Evolutionary conservation across 2,797 vertebrate genomes (phyloP).

Genomic region (Somateria mollissima): DNA sequence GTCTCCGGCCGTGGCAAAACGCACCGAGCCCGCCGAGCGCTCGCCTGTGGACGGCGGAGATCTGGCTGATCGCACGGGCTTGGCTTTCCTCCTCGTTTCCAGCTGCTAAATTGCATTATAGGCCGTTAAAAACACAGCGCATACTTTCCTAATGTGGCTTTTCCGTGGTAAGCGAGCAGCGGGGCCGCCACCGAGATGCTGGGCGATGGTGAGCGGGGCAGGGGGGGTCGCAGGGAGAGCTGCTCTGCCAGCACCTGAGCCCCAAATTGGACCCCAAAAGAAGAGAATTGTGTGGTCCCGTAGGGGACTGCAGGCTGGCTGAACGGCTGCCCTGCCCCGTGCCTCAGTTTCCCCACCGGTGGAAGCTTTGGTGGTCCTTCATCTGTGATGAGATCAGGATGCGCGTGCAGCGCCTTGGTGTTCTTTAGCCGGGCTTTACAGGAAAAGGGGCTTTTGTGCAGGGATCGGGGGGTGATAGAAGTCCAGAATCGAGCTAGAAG

Average conservation of each 20-base stretch:
- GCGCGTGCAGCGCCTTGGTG: background rate
- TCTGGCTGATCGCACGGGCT: background rate
- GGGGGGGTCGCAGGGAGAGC: background rate
- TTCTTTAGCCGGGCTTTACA: background rate
- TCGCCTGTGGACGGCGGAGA: background rate
- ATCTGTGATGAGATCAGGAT: background rate
- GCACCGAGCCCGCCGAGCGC: background rate
- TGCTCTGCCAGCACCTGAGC: background rate
- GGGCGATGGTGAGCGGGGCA: background rate
- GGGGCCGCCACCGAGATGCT: background rate
- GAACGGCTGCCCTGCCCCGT: background rate
- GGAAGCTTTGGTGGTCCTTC: background rate
- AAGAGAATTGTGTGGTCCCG: fast-evolving
- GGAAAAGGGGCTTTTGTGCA: background rate
- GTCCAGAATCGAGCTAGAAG: background rate
- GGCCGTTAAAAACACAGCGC: conserved; percentile 61
- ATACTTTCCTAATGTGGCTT: conserved; percentile 63
- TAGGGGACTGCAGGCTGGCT: background rate
- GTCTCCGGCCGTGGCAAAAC: background rate
- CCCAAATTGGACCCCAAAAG: background rate
- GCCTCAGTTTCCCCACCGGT: conserved; percentile 12
- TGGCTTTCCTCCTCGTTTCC: conserved; percentile 40
- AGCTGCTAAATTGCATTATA: conserved; percentile 62
- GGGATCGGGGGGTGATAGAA: background rate
- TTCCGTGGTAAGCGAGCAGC: conserved; percentile 12